phyloP scores from a whole-genome alignment of 2,888 invertebrate species.

The Epinotia nisella region DNA sequence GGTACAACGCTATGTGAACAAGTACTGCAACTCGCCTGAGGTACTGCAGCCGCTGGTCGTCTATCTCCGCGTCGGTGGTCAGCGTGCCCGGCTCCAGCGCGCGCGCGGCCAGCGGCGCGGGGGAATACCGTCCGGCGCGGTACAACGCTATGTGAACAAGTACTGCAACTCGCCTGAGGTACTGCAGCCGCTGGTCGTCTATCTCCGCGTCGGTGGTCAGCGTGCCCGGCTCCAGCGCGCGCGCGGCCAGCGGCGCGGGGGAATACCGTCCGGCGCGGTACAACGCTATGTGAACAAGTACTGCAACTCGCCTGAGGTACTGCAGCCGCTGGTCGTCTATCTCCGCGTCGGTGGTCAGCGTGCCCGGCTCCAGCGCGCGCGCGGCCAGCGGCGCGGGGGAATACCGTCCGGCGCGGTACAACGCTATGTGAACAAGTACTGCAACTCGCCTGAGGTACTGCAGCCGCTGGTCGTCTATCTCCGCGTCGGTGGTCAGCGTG shows the following conservation, averaged over 20 bases:
- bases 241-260: neutral
- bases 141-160: too few relatives aligned
- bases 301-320: neutral
- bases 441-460: neutral
- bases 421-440: too few relatives aligned
- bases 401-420: too few relatives aligned
- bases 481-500: neutral
- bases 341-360: neutral
- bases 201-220: neutral
- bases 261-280: too few relatives aligned
- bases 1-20: too few relatives aligned
- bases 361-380: neutral
- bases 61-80: neutral
- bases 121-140: too few relatives aligned
- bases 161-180: neutral
- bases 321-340: neutral
- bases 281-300: too few relatives aligned
- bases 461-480: neutral
- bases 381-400: neutral
- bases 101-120: neutral
- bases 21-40: neutral
- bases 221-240: neutral
- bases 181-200: neutral
- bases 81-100: neutral
- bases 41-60: neutral